These are phyloP conservation scores for Anagyrus pseudococci DNA, from an alignment of 2,888 invertebrate genomes.

Conservation along the genomic window DNA sequence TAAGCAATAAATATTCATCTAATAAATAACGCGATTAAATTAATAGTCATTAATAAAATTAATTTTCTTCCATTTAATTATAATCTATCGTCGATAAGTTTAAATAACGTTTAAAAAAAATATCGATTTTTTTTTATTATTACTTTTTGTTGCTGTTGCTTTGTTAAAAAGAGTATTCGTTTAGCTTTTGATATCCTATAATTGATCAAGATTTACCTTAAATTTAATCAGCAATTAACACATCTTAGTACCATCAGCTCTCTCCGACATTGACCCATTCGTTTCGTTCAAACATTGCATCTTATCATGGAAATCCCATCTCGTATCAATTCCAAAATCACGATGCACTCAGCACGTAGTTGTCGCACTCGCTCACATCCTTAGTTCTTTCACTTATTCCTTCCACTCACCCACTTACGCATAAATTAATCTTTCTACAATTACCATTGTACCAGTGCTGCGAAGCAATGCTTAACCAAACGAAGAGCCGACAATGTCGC, in stretches of 20 bases:
- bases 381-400: too few species aligned
- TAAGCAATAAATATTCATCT: not conserved
- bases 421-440: too few species aligned
- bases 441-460: too few species aligned
- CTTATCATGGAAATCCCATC: not conserved
- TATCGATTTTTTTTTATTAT: constrained; percentile 10
- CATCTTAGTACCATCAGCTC: constrained; percentile 13
- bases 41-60: not conserved
- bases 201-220: constrained; percentile 5
- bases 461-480: constrained; percentile 6
- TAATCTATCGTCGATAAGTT: not conserved
- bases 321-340: too few species aligned
- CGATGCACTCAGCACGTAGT: too few species aligned
- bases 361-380: too few species aligned
- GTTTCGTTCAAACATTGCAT: constrained; percentile 1
- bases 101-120: constrained; percentile 21
- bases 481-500: constrained; percentile 1
- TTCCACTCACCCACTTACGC: too few species aligned
- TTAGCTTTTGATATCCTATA: constrained; percentile 8
- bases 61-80: not conserved
- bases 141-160: too few species aligned
- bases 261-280: constrained; percentile 2
- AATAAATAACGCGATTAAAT: not conserved
- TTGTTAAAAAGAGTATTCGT: constrained; percentile 2
- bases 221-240: constrained; percentile 4